These are phyloP conservation scores for Fragum whitleyi DNA, from an alignment of 2,888 invertebrate species.

Conservation along the genomic window DNA sequence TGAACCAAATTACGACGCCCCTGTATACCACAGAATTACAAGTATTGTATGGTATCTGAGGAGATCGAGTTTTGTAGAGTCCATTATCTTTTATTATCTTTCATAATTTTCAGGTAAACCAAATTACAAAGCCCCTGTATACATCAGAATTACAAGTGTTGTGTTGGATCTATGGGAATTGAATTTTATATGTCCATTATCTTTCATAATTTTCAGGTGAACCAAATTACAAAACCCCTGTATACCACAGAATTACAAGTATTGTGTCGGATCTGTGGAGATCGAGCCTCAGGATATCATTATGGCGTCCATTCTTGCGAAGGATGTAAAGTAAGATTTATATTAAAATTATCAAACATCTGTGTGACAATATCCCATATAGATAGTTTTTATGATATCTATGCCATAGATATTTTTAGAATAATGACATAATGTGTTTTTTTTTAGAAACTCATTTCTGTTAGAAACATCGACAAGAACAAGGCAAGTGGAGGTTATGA, in stretches of 20 bases:
- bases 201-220: not conserved
- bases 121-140: slow-evolving; percentile 71
- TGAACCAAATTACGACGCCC: slow-evolving; percentile 56
- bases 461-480: no score
- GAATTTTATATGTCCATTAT: slow-evolving; percentile 86
- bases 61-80: no score
- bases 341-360: no score
- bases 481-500: no score
- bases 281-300: slow-evolving; percentile 99
- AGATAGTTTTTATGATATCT: not conserved
- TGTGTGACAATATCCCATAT: no score
- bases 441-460: no score
- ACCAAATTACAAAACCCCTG: slow-evolving; percentile 65
- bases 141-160: slow-evolving; percentile 88
- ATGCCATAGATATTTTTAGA: no score
- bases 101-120: not conserved
- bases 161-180: slow-evolving; percentile 98
- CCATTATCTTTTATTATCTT: no score
- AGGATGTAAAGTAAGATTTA: slow-evolving; percentile 95
- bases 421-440: no score
- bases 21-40: slow-evolving; percentile 78
- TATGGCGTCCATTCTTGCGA: slow-evolving; percentile 99
- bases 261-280: slow-evolving; percentile 98
- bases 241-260: slow-evolving; percentile 87
- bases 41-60: no score